Base-by-base conservation (phyloP, 2,797 vertebrate species). In the Trematomus bernacchii region DNA sequence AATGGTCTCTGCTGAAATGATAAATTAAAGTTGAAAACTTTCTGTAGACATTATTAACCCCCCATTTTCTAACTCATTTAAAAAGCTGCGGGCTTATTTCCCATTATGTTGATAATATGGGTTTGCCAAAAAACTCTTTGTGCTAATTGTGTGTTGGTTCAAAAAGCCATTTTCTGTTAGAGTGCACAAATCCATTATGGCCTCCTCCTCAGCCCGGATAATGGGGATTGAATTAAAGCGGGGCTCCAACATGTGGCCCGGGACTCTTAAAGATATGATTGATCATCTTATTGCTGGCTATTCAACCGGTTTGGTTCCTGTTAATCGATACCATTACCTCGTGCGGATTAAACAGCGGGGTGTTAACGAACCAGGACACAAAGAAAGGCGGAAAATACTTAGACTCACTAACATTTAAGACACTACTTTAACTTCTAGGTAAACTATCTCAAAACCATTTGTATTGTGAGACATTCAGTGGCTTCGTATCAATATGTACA, bases 161-260 rank as follows among this genome's bases (percentile, higher is more conserved):
- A 91, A 97, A 97, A 97, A 98, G 96, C 96, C 97, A 98, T 98
- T 99, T 99, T 99, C 97, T 99, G 97, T 99, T 97, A 99, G 96
- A 97, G 96, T 98, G 97, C 97, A 98, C 97, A 98, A 99, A 98
- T 97, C 97, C 97, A 99, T 99, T 99, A 98, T 88, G 95, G 95
- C 87, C 95, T 95, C 91, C 90, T 95, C 95, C 96, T 96, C 95
- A 95, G 93, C 94, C 93, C 89, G 91, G 95, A 87, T 96, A 97
- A 97, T 96, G 95, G 96, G 95, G 95, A 96, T 95, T 94, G 96
- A 96, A 98, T 98, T 97, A 98, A 97, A 96, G 96, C 93, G 86
- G 94, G 86, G 94, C 95, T 93, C 94, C 94, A 94, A 96, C 95
- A 95, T 94, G 95, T 93, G 93, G 95, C 94, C 94, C 52, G 30